phyloP scores from a whole-genome alignment of 1,140 invertebrate genomes.

The Drosophila kepulauana region DNA sequence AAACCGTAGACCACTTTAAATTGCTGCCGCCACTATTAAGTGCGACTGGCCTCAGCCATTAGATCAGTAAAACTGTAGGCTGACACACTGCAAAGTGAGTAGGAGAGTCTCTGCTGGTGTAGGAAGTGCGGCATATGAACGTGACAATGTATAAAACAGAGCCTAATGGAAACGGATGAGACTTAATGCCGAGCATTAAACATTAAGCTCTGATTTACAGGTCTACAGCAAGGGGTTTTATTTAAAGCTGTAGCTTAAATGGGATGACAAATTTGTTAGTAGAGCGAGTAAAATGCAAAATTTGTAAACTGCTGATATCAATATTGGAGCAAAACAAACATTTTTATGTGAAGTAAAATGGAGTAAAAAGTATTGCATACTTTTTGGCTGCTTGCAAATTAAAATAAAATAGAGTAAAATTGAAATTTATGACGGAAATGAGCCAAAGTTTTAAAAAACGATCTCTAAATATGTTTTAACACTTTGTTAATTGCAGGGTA shows the following conservation, averaged over 20 bases:
- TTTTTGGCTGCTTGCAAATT: not conserved
- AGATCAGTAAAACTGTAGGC: conserved; percentile 13
- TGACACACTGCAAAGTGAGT: not conserved
- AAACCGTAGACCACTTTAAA: conserved; percentile 72
- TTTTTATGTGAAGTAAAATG: not conserved
- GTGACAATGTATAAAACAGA: conserved; percentile 32
- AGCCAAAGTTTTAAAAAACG: too few relatives aligned
- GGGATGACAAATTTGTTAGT: not conserved
- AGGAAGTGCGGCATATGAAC: conserved; percentile 14
- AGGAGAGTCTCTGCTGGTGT: not conserved
- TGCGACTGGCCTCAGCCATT: conserved; percentile 42
- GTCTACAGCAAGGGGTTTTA: conserved; percentile 10
- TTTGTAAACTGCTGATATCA: not conserved
- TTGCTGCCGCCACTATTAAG: conserved; percentile 46
- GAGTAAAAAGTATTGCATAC: not conserved
- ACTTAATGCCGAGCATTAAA: conserved; percentile 8
- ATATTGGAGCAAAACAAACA: not conserved
- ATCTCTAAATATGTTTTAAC: too few relatives aligned
- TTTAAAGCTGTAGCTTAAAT: conserved; percentile 1
- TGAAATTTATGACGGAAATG: not conserved
- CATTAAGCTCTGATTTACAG: conserved; percentile 19
- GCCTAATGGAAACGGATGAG: conserved; percentile 20
- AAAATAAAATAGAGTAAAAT: not conserved
- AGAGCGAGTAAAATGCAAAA: not conserved
- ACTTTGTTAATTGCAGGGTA: too few relatives aligned